Evolutionary conservation across 2,888 invertebrate species (phyloP), one percentile per base, ranked within the genome.

Genomic region (Cheilosia soror): DNA sequence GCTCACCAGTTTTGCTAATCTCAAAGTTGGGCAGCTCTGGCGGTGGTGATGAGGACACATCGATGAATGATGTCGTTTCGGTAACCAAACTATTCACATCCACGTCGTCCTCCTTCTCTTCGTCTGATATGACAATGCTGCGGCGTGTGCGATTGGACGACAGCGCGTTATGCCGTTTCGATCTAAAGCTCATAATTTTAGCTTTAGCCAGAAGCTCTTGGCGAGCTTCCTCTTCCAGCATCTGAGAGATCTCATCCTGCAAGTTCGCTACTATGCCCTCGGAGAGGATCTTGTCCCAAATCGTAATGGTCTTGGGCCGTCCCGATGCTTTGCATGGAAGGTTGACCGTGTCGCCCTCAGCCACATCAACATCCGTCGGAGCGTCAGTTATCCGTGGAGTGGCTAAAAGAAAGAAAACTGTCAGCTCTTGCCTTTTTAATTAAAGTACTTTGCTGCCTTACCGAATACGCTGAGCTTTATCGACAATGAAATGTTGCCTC

Each of bases 171-270:
- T 87, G 68, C n/a, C 88, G 86, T 62, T 88, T 89, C 25, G 87
- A 66, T 51, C 89, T 80, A 29, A 89, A 87, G 44, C 89, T 89
- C 89, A 89, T 89, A 11, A 89, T 89, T 87, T 89, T 89, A 2
- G 88, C 88, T 68, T 89, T 89, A 2, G 88, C 86, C 7, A 89
- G 27, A 13, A 88, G 49, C 49, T 88, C 88, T 53, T 89, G 88
- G 6, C 88, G 88, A 9, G 87, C 87, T 53, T 88, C 81, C 29
- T 94, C 93, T 9, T 94, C 93, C 66, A 94, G 93, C 81, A 87
- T 76, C 58, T 86, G 81, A n/a, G 86, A 86, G 40, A 81, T 81
- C 40, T 86, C 86, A 25, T 86, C 86, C 27, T 85, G 85, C n/a
- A 85, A 5, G 25, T 87, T 87, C 3, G 82, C 83, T 2, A 83